Percentiles rank a stretch among this genome's conserved stretches.
Evolutionary conservation across 2,797 vertebrate species (phyloP).

Genomic region (Pipistrellus pipistrellus): DNA sequence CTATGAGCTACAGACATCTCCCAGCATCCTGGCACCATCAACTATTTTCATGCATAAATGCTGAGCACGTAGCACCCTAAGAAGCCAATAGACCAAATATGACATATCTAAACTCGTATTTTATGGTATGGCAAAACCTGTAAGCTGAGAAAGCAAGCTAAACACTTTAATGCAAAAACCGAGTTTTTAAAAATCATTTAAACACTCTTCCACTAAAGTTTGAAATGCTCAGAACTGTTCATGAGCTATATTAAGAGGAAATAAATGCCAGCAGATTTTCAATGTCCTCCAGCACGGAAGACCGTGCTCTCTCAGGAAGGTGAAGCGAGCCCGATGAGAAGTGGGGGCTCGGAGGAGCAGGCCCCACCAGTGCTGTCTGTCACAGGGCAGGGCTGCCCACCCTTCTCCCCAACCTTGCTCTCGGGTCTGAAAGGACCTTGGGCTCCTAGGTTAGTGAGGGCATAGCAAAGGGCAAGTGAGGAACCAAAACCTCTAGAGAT

Average conservation of each 20-base stretch:
- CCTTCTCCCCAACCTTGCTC: rapidly evolving
- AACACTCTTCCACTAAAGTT: not conserved
- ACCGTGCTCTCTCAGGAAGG: not conserved
- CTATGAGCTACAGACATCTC: too few relatives aligned
- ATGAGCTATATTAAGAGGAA: not conserved
- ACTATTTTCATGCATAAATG: not conserved
- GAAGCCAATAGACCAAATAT: not conserved
- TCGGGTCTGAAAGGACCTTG: not conserved
- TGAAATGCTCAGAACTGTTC: not conserved
- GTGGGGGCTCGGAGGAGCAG: not conserved
- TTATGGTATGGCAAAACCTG: not conserved
- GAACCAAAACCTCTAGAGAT: not conserved
- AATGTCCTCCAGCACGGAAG: not conserved
- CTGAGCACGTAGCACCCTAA: not conserved
- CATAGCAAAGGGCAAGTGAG: not conserved
- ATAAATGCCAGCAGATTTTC: not conserved
- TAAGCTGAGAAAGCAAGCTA: not conserved
- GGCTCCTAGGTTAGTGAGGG: not conserved
- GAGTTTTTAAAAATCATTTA: not conserved
- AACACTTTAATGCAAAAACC: not conserved
- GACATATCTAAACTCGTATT: not conserved
- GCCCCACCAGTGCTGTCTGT: rapidly evolving
- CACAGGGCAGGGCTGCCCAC: not conserved
- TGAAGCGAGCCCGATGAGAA: not conserved
- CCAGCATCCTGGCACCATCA: not conserved